phyloP scores from a whole-genome alignment of 2,113 vertebrate species.

The Odocoileus hemionus region DNA sequence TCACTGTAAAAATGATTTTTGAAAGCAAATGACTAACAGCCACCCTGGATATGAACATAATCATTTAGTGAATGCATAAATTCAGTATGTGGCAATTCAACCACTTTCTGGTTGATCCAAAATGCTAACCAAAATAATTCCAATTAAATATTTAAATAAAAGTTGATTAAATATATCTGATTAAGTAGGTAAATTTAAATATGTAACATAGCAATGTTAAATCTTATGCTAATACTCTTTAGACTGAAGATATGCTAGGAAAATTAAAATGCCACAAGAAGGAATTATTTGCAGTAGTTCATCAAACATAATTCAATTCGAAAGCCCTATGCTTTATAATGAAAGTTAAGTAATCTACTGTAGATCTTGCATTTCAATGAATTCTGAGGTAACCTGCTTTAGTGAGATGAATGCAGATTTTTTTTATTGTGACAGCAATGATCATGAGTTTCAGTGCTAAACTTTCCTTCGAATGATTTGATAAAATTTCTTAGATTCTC shows the following conservation, averaged over 20 bases:
- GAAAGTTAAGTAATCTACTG: conserved; percentile 12
- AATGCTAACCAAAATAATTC: conserved; percentile 43
- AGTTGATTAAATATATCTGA: conserved; percentile 40
- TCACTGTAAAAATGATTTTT: background rate
- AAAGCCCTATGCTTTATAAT: background rate
- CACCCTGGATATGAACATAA: background rate
- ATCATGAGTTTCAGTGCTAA: background rate
- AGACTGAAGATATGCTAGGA: conserved; percentile 13
- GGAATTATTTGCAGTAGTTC: conserved; percentile 50
- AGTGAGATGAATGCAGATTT: background rate
- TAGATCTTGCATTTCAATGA: conserved; percentile 37
- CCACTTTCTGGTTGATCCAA: background rate
- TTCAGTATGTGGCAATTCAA: background rate
- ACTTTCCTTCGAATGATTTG: background rate
- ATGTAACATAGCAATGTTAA: conserved; percentile 20
- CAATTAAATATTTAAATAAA: conserved; percentile 45
- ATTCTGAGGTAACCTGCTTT: background rate
- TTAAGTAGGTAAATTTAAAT: conserved; percentile 47
- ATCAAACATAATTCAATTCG: conserved; percentile 44
- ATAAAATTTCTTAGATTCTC: background rate
- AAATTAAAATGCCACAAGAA: conserved; percentile 50
- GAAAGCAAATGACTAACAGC: background rate
- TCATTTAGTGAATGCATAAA: background rate
- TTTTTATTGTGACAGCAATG: background rate
- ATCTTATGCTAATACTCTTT: conserved; percentile 31